Base-by-base conservation (phyloP, 2,113 vertebrate genomes). In the Brachyhypopomus gauderio region DNA sequence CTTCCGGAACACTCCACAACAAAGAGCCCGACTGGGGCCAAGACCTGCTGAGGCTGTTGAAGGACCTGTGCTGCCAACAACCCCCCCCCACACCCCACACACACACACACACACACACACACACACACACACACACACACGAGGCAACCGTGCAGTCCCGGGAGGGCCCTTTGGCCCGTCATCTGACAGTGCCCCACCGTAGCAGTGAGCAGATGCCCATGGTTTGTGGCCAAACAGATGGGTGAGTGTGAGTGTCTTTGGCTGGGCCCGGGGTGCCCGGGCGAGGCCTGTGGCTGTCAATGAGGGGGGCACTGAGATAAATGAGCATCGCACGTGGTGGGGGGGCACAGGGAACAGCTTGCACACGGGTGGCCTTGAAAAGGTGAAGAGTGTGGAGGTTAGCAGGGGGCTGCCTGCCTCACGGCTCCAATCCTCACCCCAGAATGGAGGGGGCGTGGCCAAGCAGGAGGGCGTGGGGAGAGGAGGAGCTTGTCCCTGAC, bases 171-270 rank as follows among this genome's bases (percentile, higher is more conserved):
- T 90, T 94, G 93, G 93, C 92, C 87, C 89, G 82, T 92, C 92
- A 90, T 93, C 90, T 92, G 88, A 94, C 89, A 72, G 84, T 87
- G 84, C 88, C 89, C 88, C 89, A 93, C 92, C 92, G 92, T 92
- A 90, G 91, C 87, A 64, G 82, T 81, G 85, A 92, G 88, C 93
- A 93, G 92, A 91, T 92, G 92, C 90, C 88, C 62, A 75, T 87
- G 8, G 90, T 92, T 79, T 77, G 77, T 82, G 88, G 92, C 92
- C 90, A 93, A 92, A 90, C 92, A 93, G 91, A 92, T 91, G 92
- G 92, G 90, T 84, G 80, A 84, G 78, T 91, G 87, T 87, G 81
- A 90, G 89, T 87, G 86, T 78, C 45, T 86, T 80, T 83, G 81
- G 77, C 78, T 7, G 38, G 71, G 12, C 91, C 87, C 83, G 59